A percentile compares a stretch with the other conserved stretches of the same genome.
Evolutionary conservation across 2,888 invertebrate species (phyloP).

Genomic region (Cyclophora albipunctata): DNA sequence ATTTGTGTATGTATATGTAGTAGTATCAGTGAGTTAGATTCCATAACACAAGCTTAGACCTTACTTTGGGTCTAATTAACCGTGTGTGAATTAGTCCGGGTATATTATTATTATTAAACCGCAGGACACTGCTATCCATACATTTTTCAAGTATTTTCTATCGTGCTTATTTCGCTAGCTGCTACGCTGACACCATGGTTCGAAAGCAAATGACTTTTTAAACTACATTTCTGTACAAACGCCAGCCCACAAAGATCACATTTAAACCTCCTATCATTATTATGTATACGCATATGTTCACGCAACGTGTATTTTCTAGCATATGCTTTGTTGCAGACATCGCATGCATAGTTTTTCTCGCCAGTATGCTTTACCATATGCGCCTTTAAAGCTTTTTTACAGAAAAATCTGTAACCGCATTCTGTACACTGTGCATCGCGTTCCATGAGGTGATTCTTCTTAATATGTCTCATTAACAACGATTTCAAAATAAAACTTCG

Average conservation of each 20-base stretch:
- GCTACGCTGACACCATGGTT: conserved; percentile 11
- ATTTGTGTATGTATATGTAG: too few relatives aligned
- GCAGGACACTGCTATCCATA: too few relatives aligned
- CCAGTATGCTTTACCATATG: conserved; percentile 70
- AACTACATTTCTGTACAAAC: conserved; percentile 60
- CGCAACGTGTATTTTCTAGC: conserved; percentile 49
- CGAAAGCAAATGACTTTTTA: conserved; percentile 21
- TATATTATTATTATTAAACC: too few relatives aligned
- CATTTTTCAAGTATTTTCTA: too few relatives aligned
- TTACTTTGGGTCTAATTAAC: too few relatives aligned
- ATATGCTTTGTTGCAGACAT: conserved; percentile 55
- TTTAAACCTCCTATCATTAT: conserved; percentile 54
- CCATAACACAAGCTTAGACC: too few relatives aligned
- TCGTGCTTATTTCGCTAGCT: conserved; percentile 1
- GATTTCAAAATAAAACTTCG: conserved; percentile 51
- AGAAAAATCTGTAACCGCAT: conserved; percentile 69
- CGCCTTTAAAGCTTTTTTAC: conserved; percentile 68
- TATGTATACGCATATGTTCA: conserved; percentile 64
- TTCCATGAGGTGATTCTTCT: conserved; percentile 66
- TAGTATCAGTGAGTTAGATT: too few relatives aligned
- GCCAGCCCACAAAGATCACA: conserved; percentile 47
- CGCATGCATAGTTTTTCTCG: conserved; percentile 47
- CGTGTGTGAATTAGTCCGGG: too few relatives aligned
- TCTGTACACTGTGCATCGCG: conserved; percentile 62
- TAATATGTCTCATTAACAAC: conserved; percentile 57